These are phyloP conservation scores for Euphonia xanthogaster DNA, from an alignment of 2,797 vertebrate genomes.

Conservation along the genomic window DNA sequence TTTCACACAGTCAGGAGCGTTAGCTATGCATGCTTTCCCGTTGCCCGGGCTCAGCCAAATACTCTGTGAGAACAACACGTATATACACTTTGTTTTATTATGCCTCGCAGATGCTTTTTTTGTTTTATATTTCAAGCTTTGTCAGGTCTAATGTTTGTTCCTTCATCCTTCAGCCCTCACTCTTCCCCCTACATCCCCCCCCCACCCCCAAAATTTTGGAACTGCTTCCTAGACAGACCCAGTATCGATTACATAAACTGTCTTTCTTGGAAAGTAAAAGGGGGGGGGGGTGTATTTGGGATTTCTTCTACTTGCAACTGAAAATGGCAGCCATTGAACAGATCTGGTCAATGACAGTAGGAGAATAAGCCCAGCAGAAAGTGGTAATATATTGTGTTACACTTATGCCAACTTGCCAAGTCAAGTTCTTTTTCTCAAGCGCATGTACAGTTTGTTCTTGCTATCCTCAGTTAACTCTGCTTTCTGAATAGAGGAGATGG, in stretches of 20 bases:
- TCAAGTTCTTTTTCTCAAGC: conserved; percentile 71
- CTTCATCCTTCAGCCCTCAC: not conserved
- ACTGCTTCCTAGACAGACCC: conserved; percentile 68
- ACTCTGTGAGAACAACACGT: conserved; percentile 81
- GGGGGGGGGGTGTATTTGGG: not conserved
- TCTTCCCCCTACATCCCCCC: not conserved
- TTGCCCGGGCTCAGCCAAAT: conserved; percentile 87
- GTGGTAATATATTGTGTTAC: conserved; percentile 66
- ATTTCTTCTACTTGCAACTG: conserved; percentile 57
- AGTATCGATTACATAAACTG: conserved; percentile 65
- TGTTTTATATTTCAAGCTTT: conserved; percentile 78
- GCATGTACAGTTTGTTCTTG: conserved; percentile 69
- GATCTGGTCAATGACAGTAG: conserved; percentile 59
- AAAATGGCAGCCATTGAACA: conserved; percentile 64
- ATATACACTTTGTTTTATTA: conserved; percentile 80
- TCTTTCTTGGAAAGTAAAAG: conserved; percentile 74
- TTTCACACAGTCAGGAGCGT: conserved; percentile 85
- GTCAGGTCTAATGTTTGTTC: conserved; percentile 64
- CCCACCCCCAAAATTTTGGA: not conserved
- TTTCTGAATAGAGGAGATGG: conserved; percentile 73
- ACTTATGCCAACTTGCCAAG: conserved; percentile 68
- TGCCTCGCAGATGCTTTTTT: conserved; percentile 79
- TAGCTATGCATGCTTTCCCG: conserved; percentile 95
- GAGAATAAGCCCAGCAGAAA: conserved; percentile 64
- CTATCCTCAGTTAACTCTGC: conserved; percentile 65